A percentile compares a stretch with the other conserved stretches of the same genome.
These are phyloP conservation scores for Xiphorhynchus elegans DNA, from an alignment of 2,113 vertebrate species.

Conservation along the genomic window DNA sequence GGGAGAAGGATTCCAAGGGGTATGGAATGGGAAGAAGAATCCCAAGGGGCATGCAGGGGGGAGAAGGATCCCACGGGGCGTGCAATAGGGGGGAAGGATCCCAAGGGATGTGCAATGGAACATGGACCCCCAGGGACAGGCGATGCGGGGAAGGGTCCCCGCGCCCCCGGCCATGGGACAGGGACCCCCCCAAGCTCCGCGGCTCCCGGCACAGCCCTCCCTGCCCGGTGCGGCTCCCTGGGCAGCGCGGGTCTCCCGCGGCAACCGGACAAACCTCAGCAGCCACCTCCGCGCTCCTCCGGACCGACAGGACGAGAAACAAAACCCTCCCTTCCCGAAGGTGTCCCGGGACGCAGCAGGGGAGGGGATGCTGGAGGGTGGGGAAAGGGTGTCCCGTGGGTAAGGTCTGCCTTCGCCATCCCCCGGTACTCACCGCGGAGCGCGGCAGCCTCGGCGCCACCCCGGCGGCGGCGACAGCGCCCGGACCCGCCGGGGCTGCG, in stretches of 20 bases:
- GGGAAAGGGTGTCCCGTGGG: background rate
- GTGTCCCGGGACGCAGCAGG: background rate
- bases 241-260: slow-evolving; percentile 24
- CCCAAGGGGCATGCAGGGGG: background rate
- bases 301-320: background rate
- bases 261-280: slow-evolving; percentile 49
- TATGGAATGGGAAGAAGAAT: background rate
- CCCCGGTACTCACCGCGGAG: slow-evolving; percentile 2
- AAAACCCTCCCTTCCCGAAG: background rate
- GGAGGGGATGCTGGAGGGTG: too few relatives aligned
- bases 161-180: background rate
- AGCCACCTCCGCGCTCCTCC: background rate
- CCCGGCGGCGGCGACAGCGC: background rate
- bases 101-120: too few relatives aligned
- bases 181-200: background rate
- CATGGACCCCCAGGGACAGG: background rate
- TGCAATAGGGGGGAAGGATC: background rate
- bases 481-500: background rate
- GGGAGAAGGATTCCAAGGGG: background rate
- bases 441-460: background rate
- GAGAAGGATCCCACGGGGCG: too few relatives aligned
- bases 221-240: background rate
- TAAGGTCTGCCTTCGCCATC: background rate
- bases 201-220: background rate
- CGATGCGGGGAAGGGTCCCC: background rate